A percentile compares a stretch with the other conserved stretches of the same genome.
These are phyloP conservation scores for Synergus japonicus DNA, from an alignment of 2,888 invertebrate genomes.

Conservation along the genomic window DNA sequence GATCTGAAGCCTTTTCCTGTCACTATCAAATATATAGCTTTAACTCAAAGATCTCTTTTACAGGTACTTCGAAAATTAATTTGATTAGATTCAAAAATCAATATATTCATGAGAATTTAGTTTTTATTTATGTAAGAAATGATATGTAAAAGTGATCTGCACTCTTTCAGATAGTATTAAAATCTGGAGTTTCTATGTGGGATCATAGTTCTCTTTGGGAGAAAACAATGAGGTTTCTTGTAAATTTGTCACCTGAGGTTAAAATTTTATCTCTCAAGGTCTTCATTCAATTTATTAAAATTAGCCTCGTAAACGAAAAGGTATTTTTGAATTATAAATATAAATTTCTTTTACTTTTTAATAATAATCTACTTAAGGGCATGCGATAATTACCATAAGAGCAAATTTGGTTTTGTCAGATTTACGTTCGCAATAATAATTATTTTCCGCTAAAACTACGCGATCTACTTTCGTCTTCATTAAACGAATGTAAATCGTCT, in stretches of 20 bases:
- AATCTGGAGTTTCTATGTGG: conserved; percentile 68
- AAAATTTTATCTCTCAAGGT: conserved; percentile 67
- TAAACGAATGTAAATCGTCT: too few species aligned
- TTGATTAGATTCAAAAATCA: conserved; percentile 31
- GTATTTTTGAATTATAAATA: conserved; percentile 39
- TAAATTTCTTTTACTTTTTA: conserved; percentile 21
- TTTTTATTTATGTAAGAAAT: conserved; percentile 21
- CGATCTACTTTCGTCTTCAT: too few species aligned
- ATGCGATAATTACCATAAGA: too few species aligned
- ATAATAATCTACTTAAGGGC: conserved; percentile 32
- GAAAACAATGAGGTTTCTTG: conserved; percentile 60
- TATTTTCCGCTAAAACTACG: too few species aligned
- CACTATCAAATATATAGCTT: conserved; percentile 58
- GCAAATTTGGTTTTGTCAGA: too few species aligned
- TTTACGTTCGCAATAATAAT: too few species aligned
- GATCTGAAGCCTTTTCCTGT: conserved; percentile 65
- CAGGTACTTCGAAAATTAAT: conserved; percentile 31
- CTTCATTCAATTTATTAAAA: conserved; percentile 61
- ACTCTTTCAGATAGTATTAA: conserved; percentile 57
- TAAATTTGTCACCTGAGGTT: conserved; percentile 61
- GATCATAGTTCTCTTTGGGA: conserved; percentile 60
- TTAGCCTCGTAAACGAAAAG: conserved; percentile 50
- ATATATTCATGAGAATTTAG: neutral
- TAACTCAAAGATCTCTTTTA: conserved; percentile 57
- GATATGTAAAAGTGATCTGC: neutral